These are phyloP conservation scores for Ptiloglossa arizonensis DNA, from an alignment of 1,140 invertebrate genomes.

Conservation along the genomic window DNA sequence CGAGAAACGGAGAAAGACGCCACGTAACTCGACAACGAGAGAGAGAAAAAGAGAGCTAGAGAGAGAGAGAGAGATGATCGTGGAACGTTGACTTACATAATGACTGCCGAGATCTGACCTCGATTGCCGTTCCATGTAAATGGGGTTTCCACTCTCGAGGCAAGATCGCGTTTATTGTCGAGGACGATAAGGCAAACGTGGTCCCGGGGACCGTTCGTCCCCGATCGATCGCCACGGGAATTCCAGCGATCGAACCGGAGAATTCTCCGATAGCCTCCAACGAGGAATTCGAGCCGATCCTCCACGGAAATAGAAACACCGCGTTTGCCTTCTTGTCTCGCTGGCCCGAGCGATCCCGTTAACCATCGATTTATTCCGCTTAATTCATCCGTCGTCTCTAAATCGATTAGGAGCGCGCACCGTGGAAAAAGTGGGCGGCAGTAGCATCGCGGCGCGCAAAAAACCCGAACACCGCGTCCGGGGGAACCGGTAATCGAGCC, in stretches of 20 bases:
- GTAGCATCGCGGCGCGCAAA: neutral
- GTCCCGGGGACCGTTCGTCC: constrained; percentile 1
- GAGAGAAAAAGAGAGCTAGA: neutral
- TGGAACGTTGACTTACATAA: constrained; percentile 63
- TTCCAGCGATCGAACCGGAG: constrained; percentile 10
- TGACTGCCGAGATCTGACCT: constrained; percentile 45
- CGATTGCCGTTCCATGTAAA: constrained; percentile 49
- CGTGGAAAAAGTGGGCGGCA: neutral
- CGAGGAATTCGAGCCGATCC: neutral
- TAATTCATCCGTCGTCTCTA: neutral
- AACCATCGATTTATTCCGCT: neutral
- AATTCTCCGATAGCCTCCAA: neutral
- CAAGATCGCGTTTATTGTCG: constrained; percentile 58
- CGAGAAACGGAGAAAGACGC: constrained; percentile 23
- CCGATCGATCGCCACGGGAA: constrained; percentile 16
- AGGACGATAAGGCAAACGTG: constrained; percentile 48
- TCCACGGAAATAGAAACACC: neutral
- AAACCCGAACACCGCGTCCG: too few relatives aligned
- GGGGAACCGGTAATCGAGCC: too few relatives aligned
- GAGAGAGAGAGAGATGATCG: constrained; percentile 2
- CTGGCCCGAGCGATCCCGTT: constrained; percentile 1
- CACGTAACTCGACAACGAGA: neutral
- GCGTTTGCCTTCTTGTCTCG: neutral
- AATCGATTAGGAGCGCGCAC: neutral
- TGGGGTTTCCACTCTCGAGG: constrained; percentile 38